Conservation (phyloP, 2,888 invertebrate genomes). For the Ecliptopera silaceata region DNA sequence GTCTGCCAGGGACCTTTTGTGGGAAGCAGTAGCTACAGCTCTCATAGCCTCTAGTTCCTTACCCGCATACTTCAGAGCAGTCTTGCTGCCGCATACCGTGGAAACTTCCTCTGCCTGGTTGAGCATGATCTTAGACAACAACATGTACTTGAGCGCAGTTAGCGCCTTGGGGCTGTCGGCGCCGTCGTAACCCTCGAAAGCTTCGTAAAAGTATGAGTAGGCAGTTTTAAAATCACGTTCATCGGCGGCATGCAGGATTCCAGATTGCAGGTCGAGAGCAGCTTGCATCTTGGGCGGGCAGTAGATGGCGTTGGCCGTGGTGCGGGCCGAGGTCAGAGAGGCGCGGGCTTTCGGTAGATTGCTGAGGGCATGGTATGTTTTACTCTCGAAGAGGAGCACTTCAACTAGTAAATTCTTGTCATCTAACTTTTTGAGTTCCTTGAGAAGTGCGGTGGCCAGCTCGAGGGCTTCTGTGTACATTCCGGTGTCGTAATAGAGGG, state of each 20-base stretch:
- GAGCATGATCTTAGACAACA: constrained; percentile 99
- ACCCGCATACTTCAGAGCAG: constrained; percentile 98
- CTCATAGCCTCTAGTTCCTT: constrained; percentile 99
- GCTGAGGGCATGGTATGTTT: constrained; percentile 98
- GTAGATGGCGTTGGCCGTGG: constrained; percentile 99
- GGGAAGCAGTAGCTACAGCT: constrained; percentile 97
- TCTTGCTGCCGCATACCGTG: constrained; percentile 96
- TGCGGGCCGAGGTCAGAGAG: constrained; percentile 98
- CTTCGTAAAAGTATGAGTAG: constrained; percentile 99
- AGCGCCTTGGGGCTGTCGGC: constrained; percentile 96
- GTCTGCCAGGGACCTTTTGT: constrained; percentile 97
- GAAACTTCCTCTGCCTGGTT: constrained; percentile 98
- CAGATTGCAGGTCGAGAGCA: constrained; percentile 97
- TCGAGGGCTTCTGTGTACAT: constrained; percentile 94
- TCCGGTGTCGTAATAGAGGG: constrained; percentile 96
- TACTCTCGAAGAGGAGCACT: constrained; percentile 98
- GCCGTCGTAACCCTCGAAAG: constrained; percentile 99
- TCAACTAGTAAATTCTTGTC: constrained; percentile 99
- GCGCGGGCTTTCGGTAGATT: constrained; percentile 98
- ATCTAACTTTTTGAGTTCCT: constrained; percentile 98
- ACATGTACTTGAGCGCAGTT: constrained; percentile 99
- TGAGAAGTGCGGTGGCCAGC: constrained; percentile 93
- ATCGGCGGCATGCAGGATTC: constrained; percentile 99
- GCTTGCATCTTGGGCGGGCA: constrained; percentile 99
- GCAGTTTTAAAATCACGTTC: constrained; percentile 99